Evolutionary conservation across 2,113 vertebrate species (phyloP).

Genomic region (Chrysochloris asiatica): DNA sequence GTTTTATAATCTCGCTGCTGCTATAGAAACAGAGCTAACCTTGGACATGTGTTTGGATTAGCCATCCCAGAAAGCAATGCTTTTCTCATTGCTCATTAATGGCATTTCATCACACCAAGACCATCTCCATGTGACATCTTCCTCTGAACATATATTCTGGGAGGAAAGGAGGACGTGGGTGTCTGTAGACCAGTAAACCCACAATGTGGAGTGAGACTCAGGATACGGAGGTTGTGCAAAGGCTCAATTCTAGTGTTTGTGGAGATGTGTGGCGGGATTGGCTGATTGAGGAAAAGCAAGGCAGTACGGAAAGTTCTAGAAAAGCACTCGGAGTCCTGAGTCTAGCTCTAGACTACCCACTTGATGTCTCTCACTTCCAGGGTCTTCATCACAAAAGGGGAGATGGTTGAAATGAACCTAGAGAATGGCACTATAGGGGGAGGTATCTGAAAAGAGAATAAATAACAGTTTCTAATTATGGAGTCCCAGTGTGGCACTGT

Average conservation of each 20-base stretch:
- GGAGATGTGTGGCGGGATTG: neutral
- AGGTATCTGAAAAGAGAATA: conserved; percentile 15
- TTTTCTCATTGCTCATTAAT: conserved; percentile 63
- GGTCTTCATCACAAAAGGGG: neutral
- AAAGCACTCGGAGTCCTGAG: conserved; percentile 26
- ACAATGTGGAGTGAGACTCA: neutral
- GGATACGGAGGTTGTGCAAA: neutral
- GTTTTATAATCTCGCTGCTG: conserved; percentile 76
- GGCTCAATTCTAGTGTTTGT: neutral
- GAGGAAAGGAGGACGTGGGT: conserved; percentile 39
- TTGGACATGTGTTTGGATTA: conserved; percentile 48
- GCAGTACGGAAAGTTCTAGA: conserved; percentile 1
- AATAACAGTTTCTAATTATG: neutral
- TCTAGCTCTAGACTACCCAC: neutral
- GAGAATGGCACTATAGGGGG: neutral
- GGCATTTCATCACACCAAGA: conserved; percentile 1
- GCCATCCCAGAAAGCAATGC: conserved; percentile 15
- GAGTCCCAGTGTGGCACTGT: no score
- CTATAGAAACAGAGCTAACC: conserved; percentile 77
- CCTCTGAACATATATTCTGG: conserved; percentile 29
- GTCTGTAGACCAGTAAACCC: neutral
- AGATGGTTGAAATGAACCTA: neutral
- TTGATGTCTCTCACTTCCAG: conserved; percentile 20
- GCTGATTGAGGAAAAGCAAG: conserved; percentile 10
- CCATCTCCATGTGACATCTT: neutral